Base-by-base conservation (phyloP, 2,113 vertebrate species). In the Elaphurus davidianus region DNA sequence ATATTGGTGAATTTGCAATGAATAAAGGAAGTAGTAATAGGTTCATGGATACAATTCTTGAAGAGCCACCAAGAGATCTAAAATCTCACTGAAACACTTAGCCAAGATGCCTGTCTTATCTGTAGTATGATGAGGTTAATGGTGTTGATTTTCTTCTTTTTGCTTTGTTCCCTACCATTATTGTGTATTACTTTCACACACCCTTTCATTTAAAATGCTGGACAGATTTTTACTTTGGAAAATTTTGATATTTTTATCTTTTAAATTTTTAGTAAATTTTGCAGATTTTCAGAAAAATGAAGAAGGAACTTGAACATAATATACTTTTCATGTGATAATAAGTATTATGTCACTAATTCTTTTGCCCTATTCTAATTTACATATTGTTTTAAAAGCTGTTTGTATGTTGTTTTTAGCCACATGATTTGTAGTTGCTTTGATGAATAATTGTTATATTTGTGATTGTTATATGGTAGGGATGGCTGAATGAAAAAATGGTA, bases 351-450 rank as follows among this genome's bases (percentile, higher is more conserved):
- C 43, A 67, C 82, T 85, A 36, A 12, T 89, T 92, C 93, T 89
- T 96, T 95, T 93, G 47, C 78, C 21, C 25, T 83, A 5, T 91
- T 92, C 10, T 89, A 52, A 96, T 84, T 78, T 91, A 92, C 11
- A 85, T 93, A 33, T 74, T 91, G 27, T 84, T 93, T 45, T 59
- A 64, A 98, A 96, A 88, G 40, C 45, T 93, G 7, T 64, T 95
- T 16, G 52, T 82, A 36, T 76, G 21, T 95, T 93, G 25, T 36
- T 96, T 87, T 91, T 91, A 90, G 67, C 36, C 60, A 78, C 43
- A 79, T 78, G 91, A 91, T 91, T 97, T 33, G 10, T 95, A 92
- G 30, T 97, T 97, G 76, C 92, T 96, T 92, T 95, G 90, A 96
- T 88, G 64, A 94, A 91, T 71, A 89, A 78, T 59, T 86, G 45